Conservation (phyloP, 2,797 vertebrate genomes). For the Aphelocoma californica region DNA sequence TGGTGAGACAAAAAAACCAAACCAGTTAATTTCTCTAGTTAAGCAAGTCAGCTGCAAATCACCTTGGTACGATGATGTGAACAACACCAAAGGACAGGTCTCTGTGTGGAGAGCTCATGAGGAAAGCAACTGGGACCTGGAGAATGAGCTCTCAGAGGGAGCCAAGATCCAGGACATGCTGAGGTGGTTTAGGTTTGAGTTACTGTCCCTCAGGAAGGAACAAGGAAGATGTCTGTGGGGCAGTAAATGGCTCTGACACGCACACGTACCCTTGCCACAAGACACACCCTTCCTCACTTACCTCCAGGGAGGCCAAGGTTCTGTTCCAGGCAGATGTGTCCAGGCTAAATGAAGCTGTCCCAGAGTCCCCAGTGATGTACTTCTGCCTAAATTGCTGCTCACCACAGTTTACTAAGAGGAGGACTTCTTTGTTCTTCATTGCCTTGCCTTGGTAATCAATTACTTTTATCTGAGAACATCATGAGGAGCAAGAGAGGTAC, state of each 20-base stretch:
- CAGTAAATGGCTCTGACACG: background rate
- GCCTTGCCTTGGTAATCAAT: constrained; percentile 50
- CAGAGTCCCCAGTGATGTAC: constrained; percentile 67
- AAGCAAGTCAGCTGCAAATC: background rate
- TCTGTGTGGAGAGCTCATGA: background rate
- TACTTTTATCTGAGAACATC: constrained; percentile 75
- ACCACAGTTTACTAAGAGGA: background rate
- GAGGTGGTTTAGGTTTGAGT: background rate
- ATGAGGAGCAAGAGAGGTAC: background rate
- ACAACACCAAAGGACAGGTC: background rate
- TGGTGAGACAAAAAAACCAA: constrained; percentile 11
- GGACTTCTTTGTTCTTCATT: constrained; percentile 61
- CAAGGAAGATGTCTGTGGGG: background rate
- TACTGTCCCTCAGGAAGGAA: background rate
- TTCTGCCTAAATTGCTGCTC: background rate
- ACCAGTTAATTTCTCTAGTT: background rate
- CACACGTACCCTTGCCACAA: background rate
- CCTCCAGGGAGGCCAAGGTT: constrained; percentile 46
- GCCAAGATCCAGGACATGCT: background rate
- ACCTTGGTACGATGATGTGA: background rate
- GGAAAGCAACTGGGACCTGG: background rate
- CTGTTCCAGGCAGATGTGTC: constrained; percentile 72
- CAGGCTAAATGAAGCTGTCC: constrained; percentile 74
- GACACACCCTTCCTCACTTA: constrained; percentile 23
- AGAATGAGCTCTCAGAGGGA: background rate